Percentiles rank a stretch among this genome's conserved stretches.
Conservation (phyloP, 2,113 vertebrate genomes). For the Callipepla squamata region DNA sequence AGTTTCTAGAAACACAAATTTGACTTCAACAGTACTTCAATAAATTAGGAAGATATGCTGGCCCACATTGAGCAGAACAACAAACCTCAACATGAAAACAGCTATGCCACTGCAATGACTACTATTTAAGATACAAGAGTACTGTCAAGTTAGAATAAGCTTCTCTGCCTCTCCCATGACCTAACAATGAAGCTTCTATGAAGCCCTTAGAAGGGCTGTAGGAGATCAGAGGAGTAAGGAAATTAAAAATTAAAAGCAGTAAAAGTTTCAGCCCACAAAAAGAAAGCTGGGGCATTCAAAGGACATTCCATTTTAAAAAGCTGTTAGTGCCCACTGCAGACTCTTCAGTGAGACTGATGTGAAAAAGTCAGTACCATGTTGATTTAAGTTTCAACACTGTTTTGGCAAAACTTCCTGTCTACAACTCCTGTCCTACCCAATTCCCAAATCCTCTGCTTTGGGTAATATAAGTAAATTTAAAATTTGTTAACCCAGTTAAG, state of each 20-base stretch:
- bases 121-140: background rate
- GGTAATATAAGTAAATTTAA: background rate
- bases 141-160: background rate
- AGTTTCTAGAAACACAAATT: background rate
- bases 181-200: background rate
- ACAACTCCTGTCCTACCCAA: background rate
- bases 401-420: background rate
- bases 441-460: background rate
- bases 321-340: background rate
- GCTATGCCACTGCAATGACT: background rate
- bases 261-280: background rate
- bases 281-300: background rate
- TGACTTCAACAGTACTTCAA: background rate
- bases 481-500: accelerated
- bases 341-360: background rate
- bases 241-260: background rate
- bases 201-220: background rate
- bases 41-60: background rate
- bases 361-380: background rate
- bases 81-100: background rate
- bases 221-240: background rate
- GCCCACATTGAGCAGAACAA: background rate
- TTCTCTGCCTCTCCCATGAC: background rate
- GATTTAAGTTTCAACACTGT: background rate
- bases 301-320: background rate